phyloP scores from a whole-genome alignment of 53 echinoderm and acorn worm species.

The Henricia sp. region DNA sequence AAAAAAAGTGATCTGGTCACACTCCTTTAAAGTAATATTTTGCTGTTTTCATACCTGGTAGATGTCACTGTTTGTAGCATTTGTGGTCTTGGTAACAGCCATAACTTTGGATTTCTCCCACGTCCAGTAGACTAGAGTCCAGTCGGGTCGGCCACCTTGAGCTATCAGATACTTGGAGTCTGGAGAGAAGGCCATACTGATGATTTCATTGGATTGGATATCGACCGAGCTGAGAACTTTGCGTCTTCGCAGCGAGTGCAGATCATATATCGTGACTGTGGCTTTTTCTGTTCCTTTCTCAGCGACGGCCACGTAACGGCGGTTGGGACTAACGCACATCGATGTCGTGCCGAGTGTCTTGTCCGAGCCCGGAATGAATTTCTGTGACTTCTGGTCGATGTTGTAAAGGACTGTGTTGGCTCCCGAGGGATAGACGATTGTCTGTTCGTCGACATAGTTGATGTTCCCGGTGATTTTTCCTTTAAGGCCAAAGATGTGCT shows the following conservation, averaged over 20 bases:
- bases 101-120: conserved; percentile 99
- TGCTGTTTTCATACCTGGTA: conserved; percentile 96
- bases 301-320: conserved; percentile 93
- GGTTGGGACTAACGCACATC: conserved; percentile 99
- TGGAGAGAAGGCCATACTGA: conserved; percentile 96
- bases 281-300: conserved; percentile 95
- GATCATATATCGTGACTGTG: conserved; percentile 95
- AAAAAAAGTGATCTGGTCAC: too few relatives aligned
- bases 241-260: conserved; percentile 93
- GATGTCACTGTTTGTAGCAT: conserved; percentile 94
- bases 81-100: conserved; percentile 97
- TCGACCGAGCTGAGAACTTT: conserved; percentile 93
- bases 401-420: conserved; percentile 97
- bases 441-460: conserved; percentile 98
- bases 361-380: conserved; percentile 97
- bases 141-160: conserved; percentile 96
- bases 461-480: conserved; percentile 95
- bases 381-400: conserved; percentile 99
- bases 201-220: conserved; percentile 89
- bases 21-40: too few relatives aligned
- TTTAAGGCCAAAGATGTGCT: conserved; percentile 96
- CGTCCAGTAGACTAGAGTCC: conserved; percentile 99
- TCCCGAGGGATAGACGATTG: conserved; percentile 96
- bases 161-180: conserved; percentile 99
- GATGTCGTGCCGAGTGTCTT: conserved; percentile 92